Evolutionary conservation across 2,797 vertebrate species (phyloP).

Genomic region (Botia almorhae): DNA sequence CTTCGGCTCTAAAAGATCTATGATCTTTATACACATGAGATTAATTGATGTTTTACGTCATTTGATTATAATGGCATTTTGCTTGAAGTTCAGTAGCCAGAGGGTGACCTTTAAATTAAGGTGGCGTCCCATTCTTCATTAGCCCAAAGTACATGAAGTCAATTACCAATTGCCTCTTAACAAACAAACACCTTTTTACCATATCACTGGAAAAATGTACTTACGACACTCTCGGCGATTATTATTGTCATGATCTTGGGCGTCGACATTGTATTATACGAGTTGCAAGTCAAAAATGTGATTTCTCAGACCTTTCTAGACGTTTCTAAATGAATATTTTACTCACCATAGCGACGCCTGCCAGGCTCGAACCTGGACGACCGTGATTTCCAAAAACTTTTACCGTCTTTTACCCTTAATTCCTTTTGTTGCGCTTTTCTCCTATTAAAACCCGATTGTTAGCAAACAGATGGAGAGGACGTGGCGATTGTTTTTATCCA

Average conservation of each 20-base stretch:
- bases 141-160: slow-evolving; percentile 3
- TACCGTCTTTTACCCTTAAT: slow-evolving; percentile 52
- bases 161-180: not conserved
- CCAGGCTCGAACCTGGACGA: slow-evolving; percentile 69
- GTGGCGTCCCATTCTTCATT: slow-evolving; percentile 3
- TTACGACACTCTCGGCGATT: not conserved
- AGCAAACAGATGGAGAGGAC: not conserved
- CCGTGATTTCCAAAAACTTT: slow-evolving; percentile 66
- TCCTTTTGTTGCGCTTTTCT: slow-evolving; percentile 2
- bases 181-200: not conserved
- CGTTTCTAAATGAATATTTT: slow-evolving; percentile 44
- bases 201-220: not conserved
- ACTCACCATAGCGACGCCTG: slow-evolving; percentile 74
- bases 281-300: not conserved
- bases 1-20: not conserved
- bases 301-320: slow-evolving; percentile 39
- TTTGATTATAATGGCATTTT: not conserved
- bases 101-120: slow-evolving; percentile 12
- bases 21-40: slow-evolving; percentile 7
- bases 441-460: not conserved
- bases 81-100: not conserved
- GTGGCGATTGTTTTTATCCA: slow-evolving; percentile 21
- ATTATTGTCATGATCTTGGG: not conserved
- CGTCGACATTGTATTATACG: not conserved
- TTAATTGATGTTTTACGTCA: not conserved